Base-by-base conservation (phyloP, 2,888 invertebrate species). In the Epistrophe grossulariae region DNA sequence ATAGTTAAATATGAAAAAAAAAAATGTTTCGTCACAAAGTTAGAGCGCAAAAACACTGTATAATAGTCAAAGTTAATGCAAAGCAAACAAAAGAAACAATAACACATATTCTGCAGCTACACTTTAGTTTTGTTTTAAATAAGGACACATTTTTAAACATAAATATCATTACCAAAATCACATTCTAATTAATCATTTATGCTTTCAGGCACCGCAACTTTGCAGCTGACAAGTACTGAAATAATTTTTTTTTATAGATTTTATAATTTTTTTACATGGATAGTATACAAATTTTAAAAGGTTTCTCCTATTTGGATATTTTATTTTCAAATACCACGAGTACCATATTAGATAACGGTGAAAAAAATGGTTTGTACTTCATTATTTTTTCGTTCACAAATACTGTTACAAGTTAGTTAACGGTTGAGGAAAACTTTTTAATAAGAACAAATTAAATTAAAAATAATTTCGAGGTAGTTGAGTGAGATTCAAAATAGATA, bases 121-220 rank as follows among this genome's bases (percentile, higher is more conserved):
- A 78, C 68, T 72, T 55, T 19, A 48, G 5, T 24, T 62, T 31
- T 19, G n/a, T n/a, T n/a, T n/a, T 57, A 55, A 43, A 66, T 13
- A 24, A 24, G 3, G 55, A 24, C 62, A 84, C 76, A 76, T 73
- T 55, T 60, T 70, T 38, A 31, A 43, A 74, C 55, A 74, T 55
- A 24, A 43, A 40, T 24, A 52, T 35, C 60, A 68, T 66, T 43
- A 73, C 72, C 66, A 78, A 45, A n/a, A 43, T 66, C 50, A 78
- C 84, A 78, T 57, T 72, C 15, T 78, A 73, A 43, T 78, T 52
- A 73, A 71, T 43, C 48, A 72, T 66, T 66, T 43, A 57, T 81
- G 84, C 81, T 84, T 81, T 81, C 68, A 85, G 81, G 77, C 84
- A 85, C 84, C 57, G 19, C 19, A 78, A 66, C 31, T 68, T 77